Evolutionary conservation across 2,888 invertebrate species (phyloP).

Genomic region (Spialia ferax): DNA sequence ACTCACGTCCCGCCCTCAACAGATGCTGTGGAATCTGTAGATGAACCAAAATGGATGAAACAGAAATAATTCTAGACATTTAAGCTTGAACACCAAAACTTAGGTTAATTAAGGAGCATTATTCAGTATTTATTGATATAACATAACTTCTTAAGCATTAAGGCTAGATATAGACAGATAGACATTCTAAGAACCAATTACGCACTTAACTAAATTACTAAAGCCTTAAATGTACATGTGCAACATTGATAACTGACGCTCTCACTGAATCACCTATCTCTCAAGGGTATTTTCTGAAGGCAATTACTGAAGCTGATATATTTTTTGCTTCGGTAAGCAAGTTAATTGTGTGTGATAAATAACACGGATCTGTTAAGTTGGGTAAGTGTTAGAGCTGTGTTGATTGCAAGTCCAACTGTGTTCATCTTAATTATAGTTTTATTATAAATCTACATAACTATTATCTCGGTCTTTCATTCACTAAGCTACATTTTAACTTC

Average conservation of each 20-base stretch:
- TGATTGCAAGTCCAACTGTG: too few species aligned
- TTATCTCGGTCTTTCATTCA: too few species aligned
- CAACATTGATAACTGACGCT: slow-evolving; percentile 29
- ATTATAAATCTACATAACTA: too few species aligned
- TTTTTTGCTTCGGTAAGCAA: too few species aligned
- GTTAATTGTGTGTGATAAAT: too few species aligned
- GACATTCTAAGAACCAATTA: slow-evolving; percentile 56
- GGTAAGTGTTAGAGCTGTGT: too few species aligned
- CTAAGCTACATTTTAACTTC: too few species aligned
- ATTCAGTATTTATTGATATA: slow-evolving; percentile 17
- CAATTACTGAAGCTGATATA: not conserved
- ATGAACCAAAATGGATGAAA: not conserved
- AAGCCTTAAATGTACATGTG: slow-evolving; percentile 45
- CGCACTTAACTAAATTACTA: slow-evolving; percentile 47
- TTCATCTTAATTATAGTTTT: too few species aligned
- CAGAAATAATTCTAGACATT: not conserved
- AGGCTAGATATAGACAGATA: slow-evolving; percentile 50
- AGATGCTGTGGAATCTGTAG: too few species aligned
- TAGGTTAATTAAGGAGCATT: not conserved
- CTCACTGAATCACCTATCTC: slow-evolving; percentile 25
- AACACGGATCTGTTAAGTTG: too few species aligned
- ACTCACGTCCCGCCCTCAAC: too few species aligned
- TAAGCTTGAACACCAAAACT: too few species aligned
- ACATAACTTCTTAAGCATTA: slow-evolving; percentile 39
- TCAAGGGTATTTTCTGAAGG: slow-evolving; percentile 9